Evolutionary conservation across 2,888 invertebrate species (phyloP).

Genomic region (Hololepta plana): DNA sequence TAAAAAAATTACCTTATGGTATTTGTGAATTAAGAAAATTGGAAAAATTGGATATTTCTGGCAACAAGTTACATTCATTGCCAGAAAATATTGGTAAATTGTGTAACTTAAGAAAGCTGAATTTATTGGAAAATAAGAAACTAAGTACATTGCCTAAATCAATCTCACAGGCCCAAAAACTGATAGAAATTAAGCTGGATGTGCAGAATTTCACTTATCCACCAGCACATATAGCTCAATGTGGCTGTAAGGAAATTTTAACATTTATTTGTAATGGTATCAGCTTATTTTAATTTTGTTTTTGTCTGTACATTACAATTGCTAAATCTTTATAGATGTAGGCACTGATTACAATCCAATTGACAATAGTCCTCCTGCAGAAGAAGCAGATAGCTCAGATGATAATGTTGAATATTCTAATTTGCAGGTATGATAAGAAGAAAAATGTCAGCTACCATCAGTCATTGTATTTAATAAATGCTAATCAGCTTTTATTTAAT

Average conservation of each 20-base stretch:
- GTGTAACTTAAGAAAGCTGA: slow-evolving; percentile 38
- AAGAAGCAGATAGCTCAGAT: too few relatives aligned
- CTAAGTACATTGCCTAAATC: slow-evolving; percentile 43
- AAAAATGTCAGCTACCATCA: too few relatives aligned
- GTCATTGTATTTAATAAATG: slow-evolving; percentile 5
- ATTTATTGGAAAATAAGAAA: slow-evolving; percentile 38
- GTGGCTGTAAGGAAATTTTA: slow-evolving; percentile 47
- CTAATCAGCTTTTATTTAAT: slow-evolving; percentile 15
- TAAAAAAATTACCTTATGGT: slow-evolving; percentile 49
- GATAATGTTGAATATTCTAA: too few relatives aligned
- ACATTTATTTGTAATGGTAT: slow-evolving; percentile 40
- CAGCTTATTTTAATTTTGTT: slow-evolving; percentile 4
- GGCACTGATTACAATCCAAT: too few relatives aligned
- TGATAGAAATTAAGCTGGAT: slow-evolving; percentile 44
- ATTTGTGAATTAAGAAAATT: slow-evolving; percentile 45
- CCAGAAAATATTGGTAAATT: slow-evolving; percentile 46
- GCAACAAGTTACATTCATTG: slow-evolving; percentile 45
- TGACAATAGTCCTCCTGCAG: too few relatives aligned
- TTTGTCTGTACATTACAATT: too few relatives aligned
- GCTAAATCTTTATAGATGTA: too few relatives aligned
- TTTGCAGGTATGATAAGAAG: too few relatives aligned
- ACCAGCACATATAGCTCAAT: slow-evolving; percentile 35
- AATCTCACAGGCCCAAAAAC: slow-evolving; percentile 42
- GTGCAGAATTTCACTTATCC: slow-evolving; percentile 45
- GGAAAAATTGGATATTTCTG: slow-evolving; percentile 48